These are phyloP conservation scores for Pagetopsis macropterus DNA, from an alignment of 2,797 vertebrate species.

Conservation along the genomic window DNA sequence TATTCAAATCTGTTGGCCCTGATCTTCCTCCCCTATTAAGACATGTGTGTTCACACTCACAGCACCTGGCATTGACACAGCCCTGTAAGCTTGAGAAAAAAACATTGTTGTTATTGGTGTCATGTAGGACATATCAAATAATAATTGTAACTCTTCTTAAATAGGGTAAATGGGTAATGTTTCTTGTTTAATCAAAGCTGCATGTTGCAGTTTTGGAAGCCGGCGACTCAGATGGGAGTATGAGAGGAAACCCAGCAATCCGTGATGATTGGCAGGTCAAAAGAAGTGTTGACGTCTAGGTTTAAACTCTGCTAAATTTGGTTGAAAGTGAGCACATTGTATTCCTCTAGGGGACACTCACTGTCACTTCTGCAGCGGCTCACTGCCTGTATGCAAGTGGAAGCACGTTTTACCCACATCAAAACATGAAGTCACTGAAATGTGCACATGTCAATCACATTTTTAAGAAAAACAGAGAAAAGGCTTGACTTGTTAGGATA, in stretches of 20 bases:
- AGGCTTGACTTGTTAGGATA: neutral
- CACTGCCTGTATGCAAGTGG: neutral
- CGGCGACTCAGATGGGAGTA: neutral
- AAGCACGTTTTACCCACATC: neutral
- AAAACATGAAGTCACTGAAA: neutral
- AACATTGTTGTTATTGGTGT: conserved; percentile 11
- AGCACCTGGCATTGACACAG: conserved; percentile 16
- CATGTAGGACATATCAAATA: neutral
- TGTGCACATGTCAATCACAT: neutral
- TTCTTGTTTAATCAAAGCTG: conserved; percentile 22
- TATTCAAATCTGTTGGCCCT: conserved; percentile 31
- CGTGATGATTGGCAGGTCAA: conserved; percentile 21
- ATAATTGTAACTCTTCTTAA: neutral
- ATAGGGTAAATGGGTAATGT: neutral
- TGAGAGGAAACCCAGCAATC: conserved; percentile 15
- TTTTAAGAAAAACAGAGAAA: neutral
- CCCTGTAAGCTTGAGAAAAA: neutral
- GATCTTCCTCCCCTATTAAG: conserved; percentile 35
- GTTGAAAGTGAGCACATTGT: conserved; percentile 8
- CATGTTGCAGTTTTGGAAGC: neutral
- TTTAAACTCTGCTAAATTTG: conserved; percentile 14
- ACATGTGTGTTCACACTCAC: conserved; percentile 46
- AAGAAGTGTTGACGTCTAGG: conserved; percentile 6
- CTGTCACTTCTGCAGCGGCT: neutral
- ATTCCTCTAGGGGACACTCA: conserved; percentile 1